phyloP scores from a whole-genome alignment of 2,797 vertebrate species.

The Phoeniculus purpureus region DNA sequence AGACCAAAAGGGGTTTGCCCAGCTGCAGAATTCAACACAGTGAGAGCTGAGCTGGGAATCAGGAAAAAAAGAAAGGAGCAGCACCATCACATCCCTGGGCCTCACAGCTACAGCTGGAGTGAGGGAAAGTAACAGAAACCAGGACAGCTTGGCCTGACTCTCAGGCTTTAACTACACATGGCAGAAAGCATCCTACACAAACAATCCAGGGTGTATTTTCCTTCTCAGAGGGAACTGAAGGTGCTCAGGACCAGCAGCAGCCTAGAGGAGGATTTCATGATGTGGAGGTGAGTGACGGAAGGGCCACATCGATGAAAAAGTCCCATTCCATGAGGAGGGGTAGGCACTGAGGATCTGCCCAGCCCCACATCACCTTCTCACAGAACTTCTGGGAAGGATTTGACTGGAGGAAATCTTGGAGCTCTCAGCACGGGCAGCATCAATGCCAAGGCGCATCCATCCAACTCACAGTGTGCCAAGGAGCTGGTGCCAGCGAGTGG shows the following conservation, averaged over 20 bases:
- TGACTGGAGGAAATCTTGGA: too few species aligned
- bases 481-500: not conserved
- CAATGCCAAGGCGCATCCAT: too few species aligned
- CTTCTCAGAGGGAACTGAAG: not conserved
- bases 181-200: not conserved
- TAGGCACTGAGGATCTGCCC: not conserved
- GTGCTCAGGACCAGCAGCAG: not conserved
- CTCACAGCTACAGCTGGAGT: not conserved
- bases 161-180: rapidly evolving
- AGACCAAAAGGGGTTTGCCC: too few species aligned
- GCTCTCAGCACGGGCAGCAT: too few species aligned
- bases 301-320: not conserved
- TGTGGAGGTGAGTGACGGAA: rapidly evolving
- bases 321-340: too few species aligned
- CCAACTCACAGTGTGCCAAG: too few species aligned
- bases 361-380: not conserved
- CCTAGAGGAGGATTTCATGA: not conserved
- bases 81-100: rapidly evolving
- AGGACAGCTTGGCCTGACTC: not conserved
- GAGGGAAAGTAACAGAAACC: not conserved
- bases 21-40: not conserved
- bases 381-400: too few species aligned
- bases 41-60: rapidly evolving
- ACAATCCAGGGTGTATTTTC: not conserved
- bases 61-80: not conserved